Evolutionary conservation across 2,797 vertebrate genomes (phyloP).

Genomic region (Tapirus indicus): DNA sequence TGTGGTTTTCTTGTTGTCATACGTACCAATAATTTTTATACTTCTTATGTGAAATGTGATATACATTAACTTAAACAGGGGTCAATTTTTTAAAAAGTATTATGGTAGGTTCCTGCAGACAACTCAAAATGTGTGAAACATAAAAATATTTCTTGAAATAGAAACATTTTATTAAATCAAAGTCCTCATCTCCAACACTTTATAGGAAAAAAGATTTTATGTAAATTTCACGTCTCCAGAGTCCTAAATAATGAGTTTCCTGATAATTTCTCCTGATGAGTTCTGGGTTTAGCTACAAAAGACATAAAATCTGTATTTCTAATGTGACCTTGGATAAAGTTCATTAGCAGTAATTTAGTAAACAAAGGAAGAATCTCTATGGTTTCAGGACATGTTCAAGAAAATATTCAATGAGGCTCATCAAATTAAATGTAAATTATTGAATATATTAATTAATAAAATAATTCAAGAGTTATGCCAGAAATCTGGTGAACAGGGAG

Average conservation of each 20-base stretch:
- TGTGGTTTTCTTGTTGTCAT: background rate
- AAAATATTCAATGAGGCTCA: background rate
- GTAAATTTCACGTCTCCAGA: background rate
- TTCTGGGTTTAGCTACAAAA: background rate
- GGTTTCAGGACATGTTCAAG: background rate
- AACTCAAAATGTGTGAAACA: background rate
- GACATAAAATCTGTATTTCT: background rate
- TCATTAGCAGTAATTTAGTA: background rate
- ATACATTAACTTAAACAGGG: background rate
- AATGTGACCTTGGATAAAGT: background rate
- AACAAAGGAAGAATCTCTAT: background rate
- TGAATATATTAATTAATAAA: background rate
- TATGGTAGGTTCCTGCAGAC: background rate
- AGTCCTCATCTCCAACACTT: background rate
- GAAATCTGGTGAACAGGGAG: background rate
- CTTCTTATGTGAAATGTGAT: background rate
- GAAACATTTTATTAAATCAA: background rate
- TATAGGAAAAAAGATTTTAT: background rate
- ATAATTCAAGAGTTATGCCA: background rate
- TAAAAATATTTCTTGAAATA: background rate
- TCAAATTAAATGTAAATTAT: background rate
- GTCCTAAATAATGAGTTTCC: background rate
- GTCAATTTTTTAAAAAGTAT: background rate
- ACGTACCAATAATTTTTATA: background rate
- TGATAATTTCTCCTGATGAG: background rate